These are phyloP conservation scores for Isichthys henryi DNA, from an alignment of 2,113 vertebrate genomes.

Conservation along the genomic window DNA sequence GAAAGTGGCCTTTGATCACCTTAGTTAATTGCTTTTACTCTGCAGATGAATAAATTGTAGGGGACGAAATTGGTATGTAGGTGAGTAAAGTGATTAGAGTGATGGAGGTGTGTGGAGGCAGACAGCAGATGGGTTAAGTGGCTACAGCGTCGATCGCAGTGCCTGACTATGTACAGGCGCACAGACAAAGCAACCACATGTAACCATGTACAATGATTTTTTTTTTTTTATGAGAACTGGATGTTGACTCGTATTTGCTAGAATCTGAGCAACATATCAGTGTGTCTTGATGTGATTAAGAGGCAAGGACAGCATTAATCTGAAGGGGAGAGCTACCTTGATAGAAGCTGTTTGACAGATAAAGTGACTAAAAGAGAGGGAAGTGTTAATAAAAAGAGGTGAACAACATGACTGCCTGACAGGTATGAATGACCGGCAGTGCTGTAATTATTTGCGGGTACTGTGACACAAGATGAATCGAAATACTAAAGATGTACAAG, in stretches of 20 bases:
- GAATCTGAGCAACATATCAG: conserved; percentile 12
- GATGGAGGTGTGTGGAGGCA: neutral
- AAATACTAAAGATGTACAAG: neutral
- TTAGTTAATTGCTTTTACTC: neutral
- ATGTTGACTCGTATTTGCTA: conserved; percentile 13
- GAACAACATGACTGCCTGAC: neutral
- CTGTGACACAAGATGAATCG: neutral
- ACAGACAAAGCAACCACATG: neutral
- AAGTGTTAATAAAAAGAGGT: neutral
- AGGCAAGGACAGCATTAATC: conserved; percentile 12
- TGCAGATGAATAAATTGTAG: neutral
- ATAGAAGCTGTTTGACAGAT: neutral
- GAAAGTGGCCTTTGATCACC: neutral
- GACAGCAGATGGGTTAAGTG: neutral
- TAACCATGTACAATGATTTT: conserved; percentile 19
- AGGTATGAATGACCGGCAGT: neutral
- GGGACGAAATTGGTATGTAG: neutral
- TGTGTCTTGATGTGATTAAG: conserved; percentile 20
- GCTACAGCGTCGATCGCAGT: neutral
- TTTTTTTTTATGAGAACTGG: neutral
- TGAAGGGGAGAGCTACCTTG: neutral
- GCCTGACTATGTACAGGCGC: neutral
- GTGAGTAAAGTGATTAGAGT: neutral
- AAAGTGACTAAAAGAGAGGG: neutral
- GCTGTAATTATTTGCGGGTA: neutral